Evolutionary conservation across 2,888 invertebrate genomes (phyloP).

Genomic region (Calliopum simillimum): DNA sequence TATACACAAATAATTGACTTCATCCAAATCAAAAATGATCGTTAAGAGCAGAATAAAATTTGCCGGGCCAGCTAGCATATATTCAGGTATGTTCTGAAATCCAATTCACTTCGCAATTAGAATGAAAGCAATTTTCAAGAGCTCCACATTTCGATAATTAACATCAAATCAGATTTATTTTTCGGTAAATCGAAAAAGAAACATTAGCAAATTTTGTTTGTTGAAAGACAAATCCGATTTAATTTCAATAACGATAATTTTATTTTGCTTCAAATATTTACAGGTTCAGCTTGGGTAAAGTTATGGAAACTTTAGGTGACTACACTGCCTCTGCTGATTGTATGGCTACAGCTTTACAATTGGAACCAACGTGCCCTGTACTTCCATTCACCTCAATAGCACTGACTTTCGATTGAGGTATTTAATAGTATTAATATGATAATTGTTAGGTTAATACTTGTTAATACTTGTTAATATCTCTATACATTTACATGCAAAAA

Average conservation of each 20-base stretch:
- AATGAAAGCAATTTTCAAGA: no score
- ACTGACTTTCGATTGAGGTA: slow-evolving; percentile 73
- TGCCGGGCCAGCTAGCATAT: no score
- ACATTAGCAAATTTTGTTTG: no score
- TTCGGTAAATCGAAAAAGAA: no score
- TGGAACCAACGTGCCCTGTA: slow-evolving; percentile 87
- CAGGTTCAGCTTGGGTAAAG: slow-evolving; percentile 90
- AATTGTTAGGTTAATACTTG: no score
- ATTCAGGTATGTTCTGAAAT: no score
- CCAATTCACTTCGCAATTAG: no score
- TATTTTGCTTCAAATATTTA: slow-evolving; percentile 40
- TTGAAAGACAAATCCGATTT: not conserved
- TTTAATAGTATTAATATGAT: not conserved
- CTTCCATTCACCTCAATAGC: slow-evolving; percentile 88
- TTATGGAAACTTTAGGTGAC: slow-evolving; percentile 87
- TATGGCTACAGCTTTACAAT: slow-evolving; percentile 88
- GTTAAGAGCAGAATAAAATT: no score
- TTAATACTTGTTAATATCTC: not conserved
- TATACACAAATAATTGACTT: no score
- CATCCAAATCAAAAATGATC: no score
- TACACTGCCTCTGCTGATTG: slow-evolving; percentile 90
- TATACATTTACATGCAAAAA: not conserved
- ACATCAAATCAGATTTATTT: no score
- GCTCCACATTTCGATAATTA: no score
- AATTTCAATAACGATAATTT: not conserved